A percentile compares a stretch with the other conserved stretches of the same genome.
phyloP scores from a whole-genome alignment of 2,888 invertebrate genomes.

The Cosmia trapezina region DNA sequence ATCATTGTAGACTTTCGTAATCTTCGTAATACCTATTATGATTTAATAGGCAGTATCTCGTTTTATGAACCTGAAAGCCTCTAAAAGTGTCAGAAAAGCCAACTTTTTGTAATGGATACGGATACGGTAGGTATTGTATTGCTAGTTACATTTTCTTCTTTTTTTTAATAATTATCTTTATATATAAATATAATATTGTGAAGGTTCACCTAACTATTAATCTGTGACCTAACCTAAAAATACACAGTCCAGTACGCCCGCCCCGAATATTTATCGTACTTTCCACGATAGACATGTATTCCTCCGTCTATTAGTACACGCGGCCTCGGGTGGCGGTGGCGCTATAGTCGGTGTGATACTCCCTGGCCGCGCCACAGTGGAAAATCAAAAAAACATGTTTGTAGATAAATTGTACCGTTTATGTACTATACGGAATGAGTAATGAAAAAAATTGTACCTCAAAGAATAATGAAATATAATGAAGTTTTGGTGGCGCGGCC shows the following conservation, averaged over 20 bases:
- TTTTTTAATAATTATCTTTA: no score
- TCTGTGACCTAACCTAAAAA: not conserved
- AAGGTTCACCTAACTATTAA: not conserved
- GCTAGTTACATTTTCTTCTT: not conserved
- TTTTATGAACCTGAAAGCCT: not conserved
- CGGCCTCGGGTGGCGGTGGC: not conserved
- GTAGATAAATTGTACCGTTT: no score
- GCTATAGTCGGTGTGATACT: no score
- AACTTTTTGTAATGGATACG: not conserved
- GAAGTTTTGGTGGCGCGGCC: no score
- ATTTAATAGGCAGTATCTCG: no score
- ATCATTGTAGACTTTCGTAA: not conserved
- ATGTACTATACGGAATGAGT: no score
- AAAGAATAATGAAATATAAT: no score
- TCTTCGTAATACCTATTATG: no score
- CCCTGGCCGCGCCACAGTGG: no score
- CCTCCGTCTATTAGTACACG: not conserved
- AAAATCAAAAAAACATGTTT: no score
- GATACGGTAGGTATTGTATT: conserved; percentile 7
- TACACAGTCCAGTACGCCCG: conserved; percentile 1
- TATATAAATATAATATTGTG: no score
- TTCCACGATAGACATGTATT: not conserved
- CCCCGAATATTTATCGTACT: not conserved
- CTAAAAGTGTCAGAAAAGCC: not conserved
- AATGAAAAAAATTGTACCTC: no score